Percentiles rank a stretch among this genome's conserved stretches.
Conservation (phyloP, 23 tunicate genomes). For the Halocynthia aurantium region DNA sequence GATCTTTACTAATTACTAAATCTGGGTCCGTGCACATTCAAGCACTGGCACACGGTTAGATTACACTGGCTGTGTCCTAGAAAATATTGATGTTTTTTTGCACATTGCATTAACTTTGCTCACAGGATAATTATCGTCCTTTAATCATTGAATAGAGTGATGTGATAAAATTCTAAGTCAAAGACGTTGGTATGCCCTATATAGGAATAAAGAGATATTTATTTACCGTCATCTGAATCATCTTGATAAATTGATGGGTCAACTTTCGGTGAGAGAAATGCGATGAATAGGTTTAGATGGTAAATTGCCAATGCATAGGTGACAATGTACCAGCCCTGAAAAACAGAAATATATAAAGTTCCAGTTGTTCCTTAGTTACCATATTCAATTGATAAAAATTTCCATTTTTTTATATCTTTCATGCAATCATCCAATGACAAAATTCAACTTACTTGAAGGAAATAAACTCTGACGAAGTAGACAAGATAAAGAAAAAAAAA, state of each 20-base stretch:
- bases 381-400: neutral
- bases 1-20: too few relatives aligned
- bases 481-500: constrained; percentile 54
- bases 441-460: constrained; percentile 48
- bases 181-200: too few relatives aligned
- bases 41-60: too few relatives aligned
- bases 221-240: constrained; percentile 47
- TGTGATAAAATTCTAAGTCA: too few relatives aligned
- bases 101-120: too few relatives aligned
- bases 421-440: neutral
- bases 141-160: too few relatives aligned
- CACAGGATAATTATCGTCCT: too few relatives aligned
- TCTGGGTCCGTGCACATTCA: too few relatives aligned
- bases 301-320: constrained; percentile 97
- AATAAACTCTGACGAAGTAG: constrained; percentile 79
- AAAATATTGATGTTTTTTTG: too few relatives aligned
- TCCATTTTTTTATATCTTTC: neutral
- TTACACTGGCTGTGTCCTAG: too few relatives aligned
- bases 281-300: constrained; percentile 93
- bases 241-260: constrained; percentile 89
- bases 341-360: constrained; percentile 3
- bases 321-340: constrained; percentile 96
- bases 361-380: neutral
- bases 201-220: too few relatives aligned
- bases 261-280: constrained; percentile 95